Evolutionary conservation across 2,888 invertebrate genomes (phyloP), one percentile per base, ranked within the genome.

Genomic region (Brachypalpus laphriformis): DNA sequence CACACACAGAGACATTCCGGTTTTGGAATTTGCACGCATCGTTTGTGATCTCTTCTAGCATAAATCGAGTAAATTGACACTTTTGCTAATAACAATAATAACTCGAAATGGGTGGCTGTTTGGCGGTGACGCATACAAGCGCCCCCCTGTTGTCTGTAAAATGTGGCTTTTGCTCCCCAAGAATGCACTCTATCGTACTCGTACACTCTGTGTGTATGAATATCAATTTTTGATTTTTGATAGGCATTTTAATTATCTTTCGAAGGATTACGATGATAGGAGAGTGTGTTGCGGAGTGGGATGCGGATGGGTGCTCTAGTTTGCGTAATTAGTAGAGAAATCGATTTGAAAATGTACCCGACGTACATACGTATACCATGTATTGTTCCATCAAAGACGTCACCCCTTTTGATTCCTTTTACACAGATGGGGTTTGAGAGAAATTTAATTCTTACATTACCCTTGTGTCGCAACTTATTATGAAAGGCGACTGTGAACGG

Each of bases 41-140:
- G 85, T 85, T 85, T 85, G 81, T 81, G 81, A 85, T 85, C 85
- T 71, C 71, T 85, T 85, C 81, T 76, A 76, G 76, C 72, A 77
- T 76, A 66, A 81, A 82, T 82, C 77, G 87, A 88, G 88, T 88
- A 89, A 90, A 90, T 90, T 90, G 90, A 90, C 90, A 90, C 90
- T 90, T 90, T 87, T 89, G 88, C 88, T 89, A 89, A 90, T 89
- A 89, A 87, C 85, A 85, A 85, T 81, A 75, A 85, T 65, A 85
- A 75, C 75, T 76, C 14, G 51, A 71, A 74, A 81, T 85, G 85
- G 75, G 66, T 85, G 81, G 83, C 72, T 83, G 83, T 49, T 80
- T 74, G 63, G 70, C 81, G 70, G 75, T 70, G 63, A 56, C 61
- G 56, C 40, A 63, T 74, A 54, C 20, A 34, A 20, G 65, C 71